These are phyloP conservation scores for Coryphaenoides rupestris DNA, from an alignment of 2,113 vertebrate species.

Conservation along the genomic window DNA sequence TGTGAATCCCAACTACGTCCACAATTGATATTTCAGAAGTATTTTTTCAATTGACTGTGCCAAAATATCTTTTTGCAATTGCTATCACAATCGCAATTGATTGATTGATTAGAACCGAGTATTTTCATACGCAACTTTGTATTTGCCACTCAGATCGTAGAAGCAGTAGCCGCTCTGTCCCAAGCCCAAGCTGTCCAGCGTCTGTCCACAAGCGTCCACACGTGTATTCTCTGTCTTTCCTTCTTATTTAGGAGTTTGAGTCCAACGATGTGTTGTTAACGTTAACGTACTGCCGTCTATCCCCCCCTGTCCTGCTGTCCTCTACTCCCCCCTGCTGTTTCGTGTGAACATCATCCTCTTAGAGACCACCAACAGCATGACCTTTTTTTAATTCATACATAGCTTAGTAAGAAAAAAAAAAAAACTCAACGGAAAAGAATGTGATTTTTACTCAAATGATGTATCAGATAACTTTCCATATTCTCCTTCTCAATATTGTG, in stretches of 20 bases:
- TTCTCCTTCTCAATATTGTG: slow-evolving; percentile 47
- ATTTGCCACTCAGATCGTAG: slow-evolving; percentile 84
- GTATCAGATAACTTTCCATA: slow-evolving; percentile 53
- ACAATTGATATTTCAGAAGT: slow-evolving; percentile 53
- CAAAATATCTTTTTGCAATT: slow-evolving; percentile 91
- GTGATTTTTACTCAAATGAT: slow-evolving; percentile 70
- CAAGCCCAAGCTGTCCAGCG: too few relatives aligned
- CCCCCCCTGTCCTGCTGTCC: slow-evolving; percentile 34
- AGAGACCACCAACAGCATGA: slow-evolving; percentile 38
- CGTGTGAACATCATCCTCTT: slow-evolving; percentile 18
- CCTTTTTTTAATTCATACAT: slow-evolving; percentile 53
- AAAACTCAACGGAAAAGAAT: slow-evolving; percentile 57
- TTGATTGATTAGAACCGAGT: slow-evolving; percentile 74
- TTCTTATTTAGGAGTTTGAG: slow-evolving; percentile 42
- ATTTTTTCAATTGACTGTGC: slow-evolving; percentile 89
- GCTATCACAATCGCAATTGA: slow-evolving; percentile 52
- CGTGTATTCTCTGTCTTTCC: slow-evolving; percentile 4
- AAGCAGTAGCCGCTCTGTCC: slow-evolving; percentile 67
- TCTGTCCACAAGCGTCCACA: too few relatives aligned
- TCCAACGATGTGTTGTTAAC: slow-evolving; percentile 19
- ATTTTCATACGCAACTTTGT: slow-evolving; percentile 99
- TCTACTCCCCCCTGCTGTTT: slow-evolving; percentile 62
- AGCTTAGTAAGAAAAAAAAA: slow-evolving; percentile 25
- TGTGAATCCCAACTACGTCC: slow-evolving; percentile 31
- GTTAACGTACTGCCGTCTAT: slow-evolving; percentile 5